A percentile compares a stretch with the other conserved stretches of the same genome.
These are phyloP conservation scores for Mylabris sibirica DNA, from an alignment of 2,888 invertebrate species.

Conservation along the genomic window DNA sequence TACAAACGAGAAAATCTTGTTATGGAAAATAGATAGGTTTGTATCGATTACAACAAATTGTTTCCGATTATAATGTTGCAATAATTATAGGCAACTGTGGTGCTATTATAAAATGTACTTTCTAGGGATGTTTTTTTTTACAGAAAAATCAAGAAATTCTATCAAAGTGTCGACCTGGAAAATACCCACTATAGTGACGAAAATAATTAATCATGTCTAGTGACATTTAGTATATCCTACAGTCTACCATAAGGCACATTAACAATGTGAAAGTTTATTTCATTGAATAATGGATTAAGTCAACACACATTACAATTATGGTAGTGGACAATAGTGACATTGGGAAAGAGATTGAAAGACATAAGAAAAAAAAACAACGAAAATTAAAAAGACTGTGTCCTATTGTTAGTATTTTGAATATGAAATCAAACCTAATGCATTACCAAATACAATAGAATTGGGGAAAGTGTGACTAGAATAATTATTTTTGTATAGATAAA, in stretches of 20 bases:
- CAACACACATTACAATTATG: slow-evolving; percentile 6
- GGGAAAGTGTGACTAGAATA: slow-evolving; percentile 12
- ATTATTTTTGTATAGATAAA: neutral
- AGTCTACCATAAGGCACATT: neutral
- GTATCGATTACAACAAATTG: too few species aligned
- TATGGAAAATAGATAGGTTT: neutral
- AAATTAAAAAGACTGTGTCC: neutral
- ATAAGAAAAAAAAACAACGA: neutral
- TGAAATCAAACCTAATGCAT: neutral
- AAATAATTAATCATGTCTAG: neutral
- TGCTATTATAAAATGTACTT: too few species aligned
- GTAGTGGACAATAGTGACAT: slow-evolving; percentile 10
- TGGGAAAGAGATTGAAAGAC: neutral
- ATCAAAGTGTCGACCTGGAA: neutral
- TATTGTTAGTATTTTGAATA: slow-evolving; percentile 8
- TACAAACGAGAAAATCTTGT: neutral
- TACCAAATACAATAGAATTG: slow-evolving; percentile 9
- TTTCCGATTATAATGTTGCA: too few species aligned
- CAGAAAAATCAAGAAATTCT: neutral
- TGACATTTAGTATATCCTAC: neutral
- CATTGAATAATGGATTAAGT: slow-evolving; percentile 10
- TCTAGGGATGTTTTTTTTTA: too few species aligned
- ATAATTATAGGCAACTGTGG: too few species aligned
- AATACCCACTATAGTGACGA: neutral
- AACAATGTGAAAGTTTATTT: slow-evolving; percentile 12